Evolutionary conservation across 2,888 invertebrate genomes (phyloP).

Genomic region (Prosapia bicincta): DNA sequence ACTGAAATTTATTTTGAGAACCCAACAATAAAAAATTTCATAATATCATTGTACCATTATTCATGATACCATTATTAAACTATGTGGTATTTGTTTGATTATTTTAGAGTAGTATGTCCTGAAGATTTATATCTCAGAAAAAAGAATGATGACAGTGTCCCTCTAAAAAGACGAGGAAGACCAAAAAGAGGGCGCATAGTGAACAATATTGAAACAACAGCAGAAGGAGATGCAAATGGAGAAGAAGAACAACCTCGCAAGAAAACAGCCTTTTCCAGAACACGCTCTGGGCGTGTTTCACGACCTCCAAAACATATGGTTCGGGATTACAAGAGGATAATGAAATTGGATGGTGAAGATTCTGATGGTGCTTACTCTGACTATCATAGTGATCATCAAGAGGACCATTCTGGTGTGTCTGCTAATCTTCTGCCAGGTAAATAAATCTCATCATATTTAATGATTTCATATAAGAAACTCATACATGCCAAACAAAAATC

Average conservation of each 20-base stretch:
- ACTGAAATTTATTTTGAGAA: no score
- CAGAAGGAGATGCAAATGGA: neutral
- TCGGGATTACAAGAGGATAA: conserved; percentile 52
- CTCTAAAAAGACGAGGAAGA: conserved; percentile 9
- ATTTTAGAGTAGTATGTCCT: conserved; percentile 50
- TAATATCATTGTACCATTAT: no score
- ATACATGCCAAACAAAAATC: no score
- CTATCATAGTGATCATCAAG: conserved; percentile 46
- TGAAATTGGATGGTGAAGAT: conserved; percentile 51
- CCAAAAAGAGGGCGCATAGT: conserved; percentile 10
- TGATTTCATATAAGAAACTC: no score
- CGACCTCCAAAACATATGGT: conserved; percentile 59
- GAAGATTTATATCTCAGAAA: conserved; percentile 42
- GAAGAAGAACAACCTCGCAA: conserved; percentile 17
- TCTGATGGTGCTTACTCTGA: conserved; percentile 58
- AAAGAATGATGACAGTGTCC: conserved; percentile 4
- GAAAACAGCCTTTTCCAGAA: conserved; percentile 45
- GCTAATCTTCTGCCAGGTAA: conserved; percentile 29
- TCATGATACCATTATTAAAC: no score
- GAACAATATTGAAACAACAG: neutral
- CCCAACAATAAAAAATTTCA: no score
- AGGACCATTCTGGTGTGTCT: conserved; percentile 27
- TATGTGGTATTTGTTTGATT: neutral
- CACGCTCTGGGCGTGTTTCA: conserved; percentile 55
- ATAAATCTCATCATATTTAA: no score